These are phyloP conservation scores for Nannospalax galili DNA, from an alignment of 2,113 vertebrate genomes.

Conservation along the genomic window DNA sequence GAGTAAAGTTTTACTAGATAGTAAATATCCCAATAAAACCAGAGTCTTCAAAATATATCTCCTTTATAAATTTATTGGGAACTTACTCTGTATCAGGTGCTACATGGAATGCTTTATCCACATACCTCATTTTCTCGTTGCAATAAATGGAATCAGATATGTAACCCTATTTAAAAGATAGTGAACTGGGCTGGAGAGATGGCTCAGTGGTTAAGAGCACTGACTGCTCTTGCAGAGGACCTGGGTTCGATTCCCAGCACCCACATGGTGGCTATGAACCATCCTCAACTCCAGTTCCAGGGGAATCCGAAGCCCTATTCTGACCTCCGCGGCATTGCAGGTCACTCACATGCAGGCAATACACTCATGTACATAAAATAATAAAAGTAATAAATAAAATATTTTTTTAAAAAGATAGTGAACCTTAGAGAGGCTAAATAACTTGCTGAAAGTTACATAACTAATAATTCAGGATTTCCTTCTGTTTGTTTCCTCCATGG, in stretches of 20 bases:
- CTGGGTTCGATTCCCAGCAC: too few species aligned
- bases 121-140: conserved; percentile 9
- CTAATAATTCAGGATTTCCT: conserved; percentile 39
- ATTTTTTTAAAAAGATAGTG: too few species aligned
- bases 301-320: too few species aligned
- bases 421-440: conserved; percentile 34
- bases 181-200: too few species aligned
- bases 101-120: neutral
- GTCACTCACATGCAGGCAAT: too few species aligned
- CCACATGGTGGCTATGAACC: too few species aligned
- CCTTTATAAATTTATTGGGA: neutral
- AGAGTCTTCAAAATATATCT: conserved; percentile 6
- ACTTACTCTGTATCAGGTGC: neutral
- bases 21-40: conserved; percentile 22
- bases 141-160: neutral
- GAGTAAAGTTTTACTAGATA: neutral
- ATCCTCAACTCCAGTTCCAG: too few species aligned
- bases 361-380: too few species aligned
- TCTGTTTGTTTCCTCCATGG: neutral
- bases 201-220: too few species aligned
- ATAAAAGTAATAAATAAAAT: too few species aligned
- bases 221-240: too few species aligned
- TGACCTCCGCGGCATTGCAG: too few species aligned
- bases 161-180: conserved; percentile 46
- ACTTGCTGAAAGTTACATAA: conserved; percentile 13